These are phyloP conservation scores for Stictocephala bisonia DNA, from an alignment of 2,888 invertebrate species.

Conservation along the genomic window DNA sequence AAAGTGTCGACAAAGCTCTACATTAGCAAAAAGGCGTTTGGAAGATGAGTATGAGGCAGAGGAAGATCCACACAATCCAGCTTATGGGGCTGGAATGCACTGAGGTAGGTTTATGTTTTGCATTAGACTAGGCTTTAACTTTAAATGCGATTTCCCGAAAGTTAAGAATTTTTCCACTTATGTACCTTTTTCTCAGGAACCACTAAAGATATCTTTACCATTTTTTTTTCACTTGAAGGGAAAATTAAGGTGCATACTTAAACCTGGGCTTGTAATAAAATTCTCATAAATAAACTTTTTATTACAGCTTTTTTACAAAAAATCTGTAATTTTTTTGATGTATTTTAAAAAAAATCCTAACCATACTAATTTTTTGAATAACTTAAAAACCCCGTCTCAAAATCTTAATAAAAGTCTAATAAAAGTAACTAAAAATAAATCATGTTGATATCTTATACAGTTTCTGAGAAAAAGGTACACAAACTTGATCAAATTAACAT, in stretches of 20 bases:
- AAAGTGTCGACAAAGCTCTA: not conserved
- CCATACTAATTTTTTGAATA: too few relatives aligned
- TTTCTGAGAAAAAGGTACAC: too few relatives aligned
- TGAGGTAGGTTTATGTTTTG: not conserved
- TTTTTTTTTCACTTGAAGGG: constrained; percentile 9
- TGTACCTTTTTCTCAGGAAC: constrained; percentile 12
- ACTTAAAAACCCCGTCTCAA: too few relatives aligned
- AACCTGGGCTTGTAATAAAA: not conserved
- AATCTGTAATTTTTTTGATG: not conserved
- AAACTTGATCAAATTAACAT: too few relatives aligned
- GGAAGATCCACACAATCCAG: constrained; percentile 20
- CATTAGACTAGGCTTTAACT: not conserved
- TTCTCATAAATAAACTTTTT: not conserved
- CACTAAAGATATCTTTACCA: not conserved
- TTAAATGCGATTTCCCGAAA: constrained; percentile 6
- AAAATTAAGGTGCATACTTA: not conserved
- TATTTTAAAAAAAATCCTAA: not conserved
- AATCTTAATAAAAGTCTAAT: too few relatives aligned
- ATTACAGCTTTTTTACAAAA: not conserved
- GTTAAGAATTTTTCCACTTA: not conserved
- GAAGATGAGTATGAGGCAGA: constrained; percentile 16
- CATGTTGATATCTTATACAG: too few relatives aligned
- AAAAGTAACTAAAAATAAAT: too few relatives aligned
- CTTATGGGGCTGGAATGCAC: constrained; percentile 23
- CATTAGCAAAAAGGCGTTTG: constrained; percentile 3